Percentiles rank a stretch among this genome's conserved stretches.
Evolutionary conservation across 2,113 vertebrate genomes (phyloP).

Genomic region (Lamprologus tigripictilis): DNA sequence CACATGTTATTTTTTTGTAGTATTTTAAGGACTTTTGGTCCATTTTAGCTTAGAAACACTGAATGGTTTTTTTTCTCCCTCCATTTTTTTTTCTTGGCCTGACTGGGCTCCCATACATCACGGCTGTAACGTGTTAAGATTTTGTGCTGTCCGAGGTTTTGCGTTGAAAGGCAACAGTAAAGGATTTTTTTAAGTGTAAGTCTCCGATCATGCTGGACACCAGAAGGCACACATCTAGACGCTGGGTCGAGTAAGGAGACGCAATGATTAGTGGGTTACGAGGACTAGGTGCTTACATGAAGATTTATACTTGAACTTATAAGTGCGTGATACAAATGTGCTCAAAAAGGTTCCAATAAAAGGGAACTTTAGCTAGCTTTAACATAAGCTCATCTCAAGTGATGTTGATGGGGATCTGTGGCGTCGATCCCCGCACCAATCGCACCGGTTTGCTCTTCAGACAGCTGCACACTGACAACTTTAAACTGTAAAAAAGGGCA

Average conservation of each 20-base stretch:
- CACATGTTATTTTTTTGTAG: not conserved
- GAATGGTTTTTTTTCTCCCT: not conserved
- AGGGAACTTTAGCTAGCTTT: not conserved
- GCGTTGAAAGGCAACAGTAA: conserved; percentile 7
- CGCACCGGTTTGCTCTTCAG: not conserved
- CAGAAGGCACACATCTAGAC: conserved; percentile 57
- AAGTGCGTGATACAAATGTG: not conserved
- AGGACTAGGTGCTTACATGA: not conserved
- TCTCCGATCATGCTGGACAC: conserved; percentile 1
- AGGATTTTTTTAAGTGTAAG: not conserved
- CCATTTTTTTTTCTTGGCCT: not conserved
- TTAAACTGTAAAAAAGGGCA: not conserved
- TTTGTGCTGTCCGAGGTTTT: not conserved
- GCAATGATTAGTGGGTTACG: not conserved
- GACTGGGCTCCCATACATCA: not conserved
- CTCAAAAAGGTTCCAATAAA: not conserved
- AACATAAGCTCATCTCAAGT: not conserved
- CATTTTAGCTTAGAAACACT: not conserved
- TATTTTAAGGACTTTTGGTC: not conserved
- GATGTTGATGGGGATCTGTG: not conserved
- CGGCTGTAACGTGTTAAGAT: not conserved
- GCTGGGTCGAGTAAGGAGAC: not conserved
- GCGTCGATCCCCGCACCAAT: not conserved
- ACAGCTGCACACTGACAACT: not conserved
- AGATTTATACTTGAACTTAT: not conserved